phyloP scores from a whole-genome alignment of 2,888 invertebrate genomes.

The Caenorhabditis doughertyi region DNA sequence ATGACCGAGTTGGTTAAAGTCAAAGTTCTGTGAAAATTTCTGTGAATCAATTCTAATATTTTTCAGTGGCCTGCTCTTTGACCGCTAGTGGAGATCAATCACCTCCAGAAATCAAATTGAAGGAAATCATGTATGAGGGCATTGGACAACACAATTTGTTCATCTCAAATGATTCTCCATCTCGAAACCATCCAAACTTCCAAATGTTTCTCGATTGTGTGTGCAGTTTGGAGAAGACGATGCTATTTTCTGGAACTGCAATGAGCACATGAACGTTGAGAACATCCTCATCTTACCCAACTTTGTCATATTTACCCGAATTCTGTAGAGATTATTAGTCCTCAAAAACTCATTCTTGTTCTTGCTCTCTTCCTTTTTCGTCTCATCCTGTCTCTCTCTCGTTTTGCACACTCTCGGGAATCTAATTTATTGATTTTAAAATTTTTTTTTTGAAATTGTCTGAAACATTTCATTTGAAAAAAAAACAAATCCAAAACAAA shows the following conservation, averaged over 20 bases:
- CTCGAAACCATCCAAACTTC: slow-evolving; percentile 46
- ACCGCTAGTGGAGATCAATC: slow-evolving; percentile 48
- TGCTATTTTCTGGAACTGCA: slow-evolving; percentile 15
- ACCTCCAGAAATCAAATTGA: slow-evolving; percentile 44
- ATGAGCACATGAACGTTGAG: slow-evolving; percentile 25
- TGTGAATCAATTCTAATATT: neutral
- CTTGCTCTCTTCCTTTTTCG: neutral
- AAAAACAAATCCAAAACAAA: slow-evolving; percentile 5
- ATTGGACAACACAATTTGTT: slow-evolving; percentile 37
- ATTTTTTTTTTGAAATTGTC: neutral
- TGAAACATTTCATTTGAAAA: neutral
- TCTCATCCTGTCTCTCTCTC: neutral
- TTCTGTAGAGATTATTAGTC: slow-evolving; percentile 47
- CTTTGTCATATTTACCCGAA: slow-evolving; percentile 55
- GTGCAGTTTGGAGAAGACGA: slow-evolving; percentile 33
- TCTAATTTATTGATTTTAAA: slow-evolving; percentile 32
- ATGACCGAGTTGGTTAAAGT: no score
- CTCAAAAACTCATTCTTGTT: slow-evolving; percentile 16
- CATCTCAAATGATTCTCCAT: slow-evolving; percentile 37
- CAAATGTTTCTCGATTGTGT: slow-evolving; percentile 45
- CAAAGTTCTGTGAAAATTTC: neutral
- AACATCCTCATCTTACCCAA: slow-evolving; percentile 37
- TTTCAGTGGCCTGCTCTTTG: slow-evolving; percentile 39
- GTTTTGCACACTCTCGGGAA: slow-evolving; percentile 20
- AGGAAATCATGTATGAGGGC: slow-evolving; percentile 16